Base-by-base conservation (phyloP, 2,797 vertebrate species). In the Mus minutoides region DNA sequence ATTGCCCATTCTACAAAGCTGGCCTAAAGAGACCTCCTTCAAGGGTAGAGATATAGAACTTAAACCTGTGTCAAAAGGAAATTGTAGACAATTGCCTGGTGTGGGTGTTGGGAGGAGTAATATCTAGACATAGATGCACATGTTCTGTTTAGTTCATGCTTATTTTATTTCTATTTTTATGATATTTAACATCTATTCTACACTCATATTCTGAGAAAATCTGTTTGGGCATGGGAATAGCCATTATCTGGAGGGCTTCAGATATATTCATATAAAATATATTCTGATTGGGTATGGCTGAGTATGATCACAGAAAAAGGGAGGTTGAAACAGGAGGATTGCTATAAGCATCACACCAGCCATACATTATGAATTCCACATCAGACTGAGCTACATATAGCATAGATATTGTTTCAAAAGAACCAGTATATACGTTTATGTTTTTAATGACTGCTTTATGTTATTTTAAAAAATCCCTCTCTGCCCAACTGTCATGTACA, bases 191-290 rank as follows among this genome's bases (percentile, higher is more conserved):
- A 93, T 69, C 52, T 82, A 60, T 40, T 79, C 4, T 64, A 85
- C 54, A 92, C 91, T 93, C 62, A 94, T 54, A 93, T 84, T 49
- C 71, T 90, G 56, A 92, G 64, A 69, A 95, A 89, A 90, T 91
- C 54, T 78, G 90, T 71, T 89, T 31, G 24, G 3, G 43, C 21
- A 46, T 87, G 16, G 40, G 7, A 54, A 56, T 54, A 71, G 37
- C 31, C 37, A 92, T 58, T 88, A 92, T 56, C 73, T 69, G 46
- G 52, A 84, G 88, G 69, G 3, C 90, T 94, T 62, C 64, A 86
- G 88, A 83, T 85, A 93, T 91, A 91, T 54, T 69, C 11, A 96
- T 16, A 8, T 86, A 46, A 94, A 90, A 79, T 90, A 52, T 49
- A 85, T 77, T 95, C 60, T 49, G 49, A 90, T 73, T 26, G 22